These are phyloP conservation scores for Falco naumanni DNA, from an alignment of 2,797 vertebrate genomes.

Conservation along the genomic window DNA sequence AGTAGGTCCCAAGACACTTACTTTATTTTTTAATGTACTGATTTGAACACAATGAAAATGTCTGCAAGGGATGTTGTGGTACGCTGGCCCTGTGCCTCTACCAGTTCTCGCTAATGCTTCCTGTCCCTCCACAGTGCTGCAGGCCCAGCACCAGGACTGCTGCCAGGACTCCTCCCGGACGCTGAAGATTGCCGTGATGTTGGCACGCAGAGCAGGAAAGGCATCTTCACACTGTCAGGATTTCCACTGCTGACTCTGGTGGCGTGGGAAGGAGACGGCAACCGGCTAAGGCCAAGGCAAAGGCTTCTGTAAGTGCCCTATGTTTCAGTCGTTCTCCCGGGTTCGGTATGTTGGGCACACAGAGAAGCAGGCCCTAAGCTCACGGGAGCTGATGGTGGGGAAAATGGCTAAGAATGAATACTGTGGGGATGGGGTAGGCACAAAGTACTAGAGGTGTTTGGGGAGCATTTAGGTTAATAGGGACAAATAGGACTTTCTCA, in stretches of 20 bases:
- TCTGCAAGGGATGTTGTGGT: constrained; percentile 2
- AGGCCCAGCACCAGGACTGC: constrained; percentile 6
- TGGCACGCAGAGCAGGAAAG: constrained; percentile 35
- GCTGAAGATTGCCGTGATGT: not conserved
- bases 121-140: constrained; percentile 2
- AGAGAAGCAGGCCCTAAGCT: not conserved
- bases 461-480: not conserved
- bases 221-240: constrained; percentile 41
- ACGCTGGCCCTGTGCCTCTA: not conserved
- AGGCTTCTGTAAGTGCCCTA: not conserved
- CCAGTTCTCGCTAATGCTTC: constrained; percentile 27
- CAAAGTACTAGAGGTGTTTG: no score
- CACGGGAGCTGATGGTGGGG: not conserved
- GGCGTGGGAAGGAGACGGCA: constrained; percentile 39
- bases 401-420: not conserved
- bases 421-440: not conserved
- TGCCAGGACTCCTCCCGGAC: constrained; percentile 26
- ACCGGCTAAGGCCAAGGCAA: not conserved
- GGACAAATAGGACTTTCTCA: not conserved
- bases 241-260: constrained; percentile 23
- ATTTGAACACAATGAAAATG: not conserved
- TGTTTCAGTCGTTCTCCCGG: not conserved
- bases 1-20: not conserved
- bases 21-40: constrained; percentile 8
- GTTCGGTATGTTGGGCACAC: not conserved